Conservation (phyloP, 1,140 invertebrate species). For the Monochamus saltuarius region DNA sequence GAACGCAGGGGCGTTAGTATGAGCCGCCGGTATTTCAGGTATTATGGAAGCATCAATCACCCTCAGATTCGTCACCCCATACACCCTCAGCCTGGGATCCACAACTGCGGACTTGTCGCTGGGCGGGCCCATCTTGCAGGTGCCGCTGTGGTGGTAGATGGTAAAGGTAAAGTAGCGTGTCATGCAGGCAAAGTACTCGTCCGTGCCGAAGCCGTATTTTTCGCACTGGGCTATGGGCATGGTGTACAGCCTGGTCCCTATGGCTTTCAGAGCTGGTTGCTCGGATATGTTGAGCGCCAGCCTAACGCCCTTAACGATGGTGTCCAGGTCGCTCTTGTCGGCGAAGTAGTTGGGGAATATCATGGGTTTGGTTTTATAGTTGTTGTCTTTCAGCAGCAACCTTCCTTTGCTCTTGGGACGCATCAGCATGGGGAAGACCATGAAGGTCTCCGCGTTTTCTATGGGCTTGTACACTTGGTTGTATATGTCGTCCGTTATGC, state of each 20-base stretch:
- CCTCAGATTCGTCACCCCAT: constrained; percentile 68
- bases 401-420: constrained; percentile 71
- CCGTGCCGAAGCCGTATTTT: constrained; percentile 65
- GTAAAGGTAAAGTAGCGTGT: constrained; percentile 66
- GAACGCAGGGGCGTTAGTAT: constrained; percentile 65
- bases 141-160: constrained; percentile 78
- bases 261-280: constrained; percentile 47
- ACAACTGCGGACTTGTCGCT: constrained; percentile 70
- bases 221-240: constrained; percentile 75
- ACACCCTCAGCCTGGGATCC: constrained; percentile 66
- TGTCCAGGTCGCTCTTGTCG: constrained; percentile 53
- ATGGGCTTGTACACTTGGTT: constrained; percentile 48
- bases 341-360: constrained; percentile 81
- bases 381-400: constrained; percentile 62
- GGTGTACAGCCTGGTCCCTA: constrained; percentile 57
- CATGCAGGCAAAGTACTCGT: constrained; percentile 78
- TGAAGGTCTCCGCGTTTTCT: constrained; percentile 42
- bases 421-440: constrained; percentile 63
- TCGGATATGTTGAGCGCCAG: constrained; percentile 43
- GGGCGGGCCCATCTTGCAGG: constrained; percentile 80
- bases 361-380: constrained; percentile 75
- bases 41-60: constrained; percentile 71
- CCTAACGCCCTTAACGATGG: constrained; percentile 49
- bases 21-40: constrained; percentile 59
- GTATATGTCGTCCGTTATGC: constrained; percentile 50